Conservation (phyloP, 2,888 invertebrate genomes). For the Tetropium fuscum region DNA sequence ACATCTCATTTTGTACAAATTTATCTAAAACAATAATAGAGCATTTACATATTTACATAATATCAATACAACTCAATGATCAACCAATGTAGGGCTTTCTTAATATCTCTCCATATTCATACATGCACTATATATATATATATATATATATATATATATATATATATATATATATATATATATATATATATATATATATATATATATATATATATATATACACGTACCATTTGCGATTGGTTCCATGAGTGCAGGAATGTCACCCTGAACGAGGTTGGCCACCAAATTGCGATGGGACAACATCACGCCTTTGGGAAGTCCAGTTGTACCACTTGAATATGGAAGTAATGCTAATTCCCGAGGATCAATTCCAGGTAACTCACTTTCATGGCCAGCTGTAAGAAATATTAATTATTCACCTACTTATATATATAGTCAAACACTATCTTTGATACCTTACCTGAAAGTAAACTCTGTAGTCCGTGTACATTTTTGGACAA, state of each 20-base stretch:
- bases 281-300: conserved; percentile 77
- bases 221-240: conserved; percentile 50
- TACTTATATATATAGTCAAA: background rate
- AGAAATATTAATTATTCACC: background rate
- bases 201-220: too few species aligned
- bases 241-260: conserved; percentile 55
- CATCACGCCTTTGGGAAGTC: conserved; percentile 85
- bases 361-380: conserved; percentile 66
- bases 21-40: too few species aligned
- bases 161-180: too few species aligned
- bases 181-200: too few species aligned
- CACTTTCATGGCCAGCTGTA: conserved; percentile 58
- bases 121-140: too few species aligned
- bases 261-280: conserved; percentile 62
- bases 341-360: conserved; percentile 71
- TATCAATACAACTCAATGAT: too few species aligned
- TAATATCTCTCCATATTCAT: too few species aligned
- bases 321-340: conserved; percentile 83
- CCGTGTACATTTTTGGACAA: conserved; percentile 61
- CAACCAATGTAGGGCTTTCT: too few species aligned
- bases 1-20: too few species aligned
- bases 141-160: too few species aligned
- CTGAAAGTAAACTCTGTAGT: conserved; percentile 60
- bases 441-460: conserved; percentile 9
- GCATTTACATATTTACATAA: too few species aligned